A percentile compares a stretch with the other conserved stretches of the same genome.
These are phyloP conservation scores for Leptoclinus maculatus DNA, from an alignment of 2,797 vertebrate genomes.

Conservation along the genomic window DNA sequence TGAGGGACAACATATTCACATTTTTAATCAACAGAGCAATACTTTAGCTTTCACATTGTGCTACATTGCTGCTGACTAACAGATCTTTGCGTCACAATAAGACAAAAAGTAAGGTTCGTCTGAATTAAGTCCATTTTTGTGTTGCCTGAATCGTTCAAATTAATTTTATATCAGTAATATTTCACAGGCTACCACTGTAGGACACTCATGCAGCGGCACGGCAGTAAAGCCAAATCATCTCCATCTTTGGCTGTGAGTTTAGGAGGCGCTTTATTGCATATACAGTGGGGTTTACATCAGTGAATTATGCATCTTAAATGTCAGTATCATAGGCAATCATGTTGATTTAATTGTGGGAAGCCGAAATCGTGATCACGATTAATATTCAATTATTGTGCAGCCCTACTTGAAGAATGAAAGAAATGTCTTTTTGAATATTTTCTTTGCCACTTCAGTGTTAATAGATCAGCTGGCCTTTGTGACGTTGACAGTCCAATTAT, in stretches of 20 bases:
- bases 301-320: too few species aligned
- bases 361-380: not conserved
- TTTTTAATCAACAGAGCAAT: too few species aligned
- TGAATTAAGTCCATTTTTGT: too few species aligned
- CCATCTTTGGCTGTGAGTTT: too few species aligned
- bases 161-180: too few species aligned
- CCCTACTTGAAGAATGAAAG: not conserved
- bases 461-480: not conserved
- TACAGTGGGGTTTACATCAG: not conserved
- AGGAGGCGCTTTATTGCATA: not conserved
- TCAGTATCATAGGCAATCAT: not conserved
- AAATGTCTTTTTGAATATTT: not conserved
- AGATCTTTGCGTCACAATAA: too few species aligned
- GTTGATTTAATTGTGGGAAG: not conserved
- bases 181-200: too few species aligned
- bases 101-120: too few species aligned
- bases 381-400: not conserved
- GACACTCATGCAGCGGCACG: too few species aligned
- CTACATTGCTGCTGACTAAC: too few species aligned
- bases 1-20: not conserved
- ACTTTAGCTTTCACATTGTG: too few species aligned
- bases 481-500: conserved; percentile 9
- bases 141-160: not conserved
- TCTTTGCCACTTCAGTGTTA: not conserved
- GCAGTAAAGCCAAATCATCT: too few species aligned